Percentiles rank a stretch among this genome's conserved stretches.
These are phyloP conservation scores for Toxotes lorentzi DNA, from an alignment of 2,797 vertebrate species.

Conservation along the genomic window DNA sequence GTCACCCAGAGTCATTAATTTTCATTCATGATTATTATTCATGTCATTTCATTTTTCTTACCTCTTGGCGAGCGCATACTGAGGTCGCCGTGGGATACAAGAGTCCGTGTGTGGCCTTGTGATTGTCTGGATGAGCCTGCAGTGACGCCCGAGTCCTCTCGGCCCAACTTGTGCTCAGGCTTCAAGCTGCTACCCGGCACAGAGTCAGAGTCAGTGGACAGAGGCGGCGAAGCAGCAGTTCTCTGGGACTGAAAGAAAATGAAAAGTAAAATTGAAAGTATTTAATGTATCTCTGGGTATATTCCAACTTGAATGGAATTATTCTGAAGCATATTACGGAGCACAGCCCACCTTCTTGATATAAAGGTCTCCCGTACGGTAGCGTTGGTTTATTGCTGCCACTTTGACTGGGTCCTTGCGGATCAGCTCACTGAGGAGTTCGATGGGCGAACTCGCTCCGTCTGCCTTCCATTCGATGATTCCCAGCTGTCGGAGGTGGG, in stretches of 20 bases:
- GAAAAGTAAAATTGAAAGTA: accelerated
- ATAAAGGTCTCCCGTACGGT: conserved; percentile 90
- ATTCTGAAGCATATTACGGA: not conserved
- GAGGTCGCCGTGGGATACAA: conserved; percentile 65
- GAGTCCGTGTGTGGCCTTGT: conserved; percentile 55
- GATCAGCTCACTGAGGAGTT: conserved; percentile 93
- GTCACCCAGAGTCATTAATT: not conserved
- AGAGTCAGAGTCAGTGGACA: conserved; percentile 69
- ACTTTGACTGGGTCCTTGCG: conserved; percentile 89
- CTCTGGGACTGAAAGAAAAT: conserved; percentile 62
- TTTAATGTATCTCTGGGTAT: not conserved
- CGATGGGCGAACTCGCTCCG: conserved; percentile 92
- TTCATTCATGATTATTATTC: too few relatives aligned
- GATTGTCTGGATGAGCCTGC: conserved; percentile 64
- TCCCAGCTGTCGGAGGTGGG: conserved; percentile 94
- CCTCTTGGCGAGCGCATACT: conserved; percentile 70
- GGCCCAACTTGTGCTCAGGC: conserved; percentile 64
- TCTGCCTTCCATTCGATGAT: conserved; percentile 93
- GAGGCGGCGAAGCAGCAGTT: conserved; percentile 52
- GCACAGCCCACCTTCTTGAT: conserved; percentile 88
- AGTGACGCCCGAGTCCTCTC: conserved; percentile 56
- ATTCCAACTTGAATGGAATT: not conserved
- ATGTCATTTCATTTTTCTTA: conserved; percentile 51
- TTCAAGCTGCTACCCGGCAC: conserved; percentile 70
- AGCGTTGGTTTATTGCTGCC: conserved; percentile 90